phyloP scores from a whole-genome alignment of 2,888 invertebrate species.

The Cosmopolites sordidus region DNA sequence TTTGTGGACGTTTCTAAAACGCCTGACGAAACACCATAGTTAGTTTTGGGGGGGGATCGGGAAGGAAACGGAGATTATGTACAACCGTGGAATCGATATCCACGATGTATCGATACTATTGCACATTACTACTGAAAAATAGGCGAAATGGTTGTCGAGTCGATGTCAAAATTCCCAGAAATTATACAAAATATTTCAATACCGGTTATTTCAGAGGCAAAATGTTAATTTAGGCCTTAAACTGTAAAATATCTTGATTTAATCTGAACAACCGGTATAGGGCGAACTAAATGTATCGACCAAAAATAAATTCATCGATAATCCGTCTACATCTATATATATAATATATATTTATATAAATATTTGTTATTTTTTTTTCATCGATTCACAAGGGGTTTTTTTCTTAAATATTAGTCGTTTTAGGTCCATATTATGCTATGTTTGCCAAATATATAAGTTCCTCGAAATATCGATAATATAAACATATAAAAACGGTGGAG shows the following conservation, averaged over 20 bases:
- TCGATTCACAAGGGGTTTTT: constrained; percentile 18
- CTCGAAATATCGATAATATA: constrained; percentile 28
- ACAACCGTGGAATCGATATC: no score
- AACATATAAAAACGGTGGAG: constrained; percentile 30
- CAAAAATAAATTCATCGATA: background rate
- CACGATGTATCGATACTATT: background rate
- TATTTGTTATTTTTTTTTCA: constrained; percentile 12
- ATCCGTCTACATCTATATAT: constrained; percentile 16
- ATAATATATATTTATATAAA: constrained; percentile 19
- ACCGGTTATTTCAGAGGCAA: no score
- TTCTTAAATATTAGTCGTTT: constrained; percentile 13
- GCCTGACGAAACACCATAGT: background rate
- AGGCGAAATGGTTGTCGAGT: no score
- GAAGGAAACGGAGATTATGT: no score
- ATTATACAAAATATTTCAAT: no score
- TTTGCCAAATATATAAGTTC: constrained; percentile 12
- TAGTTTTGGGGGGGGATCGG: no score
- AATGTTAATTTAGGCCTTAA: no score
- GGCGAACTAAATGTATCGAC: no score
- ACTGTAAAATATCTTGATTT: no score
- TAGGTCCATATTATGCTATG: constrained; percentile 17
- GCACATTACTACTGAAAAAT: constrained; percentile 1
- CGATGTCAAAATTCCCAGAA: background rate
- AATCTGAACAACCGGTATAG: no score
- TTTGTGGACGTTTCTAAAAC: background rate